Conservation (phyloP, 2,113 vertebrate species). For the Malurus cyaneus region DNA sequence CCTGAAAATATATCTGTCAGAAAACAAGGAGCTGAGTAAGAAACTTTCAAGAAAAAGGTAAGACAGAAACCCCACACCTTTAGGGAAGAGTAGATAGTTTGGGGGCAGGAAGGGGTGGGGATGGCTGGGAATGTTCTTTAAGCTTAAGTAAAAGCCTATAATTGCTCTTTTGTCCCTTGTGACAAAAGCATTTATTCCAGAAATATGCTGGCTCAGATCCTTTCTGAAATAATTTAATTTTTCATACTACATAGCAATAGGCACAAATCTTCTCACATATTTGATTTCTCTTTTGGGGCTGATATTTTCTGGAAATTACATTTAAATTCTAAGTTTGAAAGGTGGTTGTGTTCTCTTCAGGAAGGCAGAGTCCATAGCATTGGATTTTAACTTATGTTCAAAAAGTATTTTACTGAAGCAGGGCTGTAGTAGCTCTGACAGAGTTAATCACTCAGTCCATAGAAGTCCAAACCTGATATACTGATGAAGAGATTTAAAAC, state of each 20-base stretch:
- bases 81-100: not conserved
- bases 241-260: not conserved
- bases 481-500: not conserved
- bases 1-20: not conserved
- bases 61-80: not conserved
- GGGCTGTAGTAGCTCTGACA: not conserved
- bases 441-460: not conserved
- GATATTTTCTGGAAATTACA: not conserved
- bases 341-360: not conserved
- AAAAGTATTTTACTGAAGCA: not conserved
- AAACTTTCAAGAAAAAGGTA: not conserved
- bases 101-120: rapidly evolving
- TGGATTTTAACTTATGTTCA: not conserved
- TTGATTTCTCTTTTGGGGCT: not conserved
- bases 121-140: not conserved
- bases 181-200: not conserved
- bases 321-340: not conserved
- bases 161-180: not conserved
- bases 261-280: not conserved
- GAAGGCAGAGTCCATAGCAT: not conserved
- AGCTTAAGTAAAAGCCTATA: not conserved
- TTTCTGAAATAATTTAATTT: not conserved
- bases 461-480: not conserved
- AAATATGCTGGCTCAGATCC: not conserved
- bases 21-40: not conserved